Base-by-base conservation (phyloP, 2,113 vertebrate species). In the Chloropsis cyanopogon region DNA sequence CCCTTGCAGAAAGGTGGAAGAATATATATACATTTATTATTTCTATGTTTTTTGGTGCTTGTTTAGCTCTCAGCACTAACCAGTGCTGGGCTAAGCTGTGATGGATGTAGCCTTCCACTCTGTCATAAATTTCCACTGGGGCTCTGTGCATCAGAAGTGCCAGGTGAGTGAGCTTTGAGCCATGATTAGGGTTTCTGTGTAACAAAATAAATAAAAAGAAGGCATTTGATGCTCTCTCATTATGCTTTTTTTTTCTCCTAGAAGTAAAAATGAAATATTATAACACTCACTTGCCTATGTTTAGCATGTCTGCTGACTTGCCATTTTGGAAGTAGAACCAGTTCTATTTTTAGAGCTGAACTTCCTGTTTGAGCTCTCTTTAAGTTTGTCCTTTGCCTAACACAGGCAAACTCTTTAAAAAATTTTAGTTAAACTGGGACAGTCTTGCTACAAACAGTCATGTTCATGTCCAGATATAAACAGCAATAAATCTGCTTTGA, bases 261-360 rank as follows among this genome's bases (percentile, higher is more conserved):
- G 44, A 92, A 90, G 79, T 64, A 64, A 82, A 92, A 93, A 22
- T 63, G 78, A 92, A 86, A 70, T 90, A 64, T 52, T 84, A 12
- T 50, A 88, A 66, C 72, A 60, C 33, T 65, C 7, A 3, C 52
- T 70, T n/a, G 82, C 92, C 88, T 94, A 68, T 92, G 88, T 93
- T 95, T 95, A 95, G 94, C 82, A 75, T 4, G 91, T 93, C 95
- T 12, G 59, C 95, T 96, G 92, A 93, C 96, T 96, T 94, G 91
- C 83, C 86, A 88, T 75, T 95, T 95, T 96, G 91, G 91, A 93
- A 95, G 92, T 70, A 54, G 60, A 97, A 73, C 82, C 86, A 37
- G 54, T 92, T 93, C 94, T 97, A 95, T 94, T 95, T 91, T 97
- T 95, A 93, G 92, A 95, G 82, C 42, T 78, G 82, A 92, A 94